Percentiles rank a stretch among this genome's conserved stretches.
phyloP scores from a whole-genome alignment of 2,113 vertebrate species.

The Spea bombifrons region DNA sequence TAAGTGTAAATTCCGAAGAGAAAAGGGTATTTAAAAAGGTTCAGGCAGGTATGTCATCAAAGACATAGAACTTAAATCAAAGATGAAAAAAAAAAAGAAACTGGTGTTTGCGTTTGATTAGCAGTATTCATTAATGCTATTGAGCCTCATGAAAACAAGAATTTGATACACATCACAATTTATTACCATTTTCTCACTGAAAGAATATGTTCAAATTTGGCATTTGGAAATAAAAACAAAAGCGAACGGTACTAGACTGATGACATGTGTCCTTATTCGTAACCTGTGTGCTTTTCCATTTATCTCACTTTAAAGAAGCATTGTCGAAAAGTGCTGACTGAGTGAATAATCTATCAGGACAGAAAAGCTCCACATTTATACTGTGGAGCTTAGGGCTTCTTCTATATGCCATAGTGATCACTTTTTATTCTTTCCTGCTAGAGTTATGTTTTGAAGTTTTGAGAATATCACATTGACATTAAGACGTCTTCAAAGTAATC shows the following conservation, averaged over 20 bases:
- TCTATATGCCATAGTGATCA: slow-evolving; percentile 34
- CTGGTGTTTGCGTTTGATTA: not conserved
- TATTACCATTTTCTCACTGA: slow-evolving; percentile 10
- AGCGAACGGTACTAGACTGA: slow-evolving; percentile 28
- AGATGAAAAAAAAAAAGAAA: not conserved
- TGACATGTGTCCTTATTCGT: slow-evolving; percentile 35
- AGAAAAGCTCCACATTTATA: slow-evolving; percentile 29
- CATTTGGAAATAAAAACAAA: slow-evolving; percentile 32
- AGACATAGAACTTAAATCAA: not conserved
- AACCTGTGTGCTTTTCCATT: slow-evolving; percentile 18
- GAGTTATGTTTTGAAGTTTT: slow-evolving; percentile 37
- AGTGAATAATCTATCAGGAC: slow-evolving; percentile 42
- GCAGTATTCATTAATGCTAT: not conserved
- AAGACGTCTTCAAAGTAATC: slow-evolving; percentile 45
- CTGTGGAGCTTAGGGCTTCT: slow-evolving; percentile 11
- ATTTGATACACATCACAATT: slow-evolving; percentile 25
- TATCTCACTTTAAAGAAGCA: slow-evolving; percentile 38
- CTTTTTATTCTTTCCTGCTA: slow-evolving; percentile 35
- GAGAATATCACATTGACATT: slow-evolving; percentile 34
- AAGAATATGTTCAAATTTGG: not conserved
- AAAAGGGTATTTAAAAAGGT: slow-evolving; percentile 29
- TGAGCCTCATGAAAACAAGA: slow-evolving; percentile 8
- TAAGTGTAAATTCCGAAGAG: slow-evolving; percentile 24
- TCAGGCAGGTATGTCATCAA: slow-evolving; percentile 3
- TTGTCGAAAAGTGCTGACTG: slow-evolving; percentile 43